phyloP scores from a whole-genome alignment of 1,140 invertebrate species.

The Rhopalosiphum maidis region DNA sequence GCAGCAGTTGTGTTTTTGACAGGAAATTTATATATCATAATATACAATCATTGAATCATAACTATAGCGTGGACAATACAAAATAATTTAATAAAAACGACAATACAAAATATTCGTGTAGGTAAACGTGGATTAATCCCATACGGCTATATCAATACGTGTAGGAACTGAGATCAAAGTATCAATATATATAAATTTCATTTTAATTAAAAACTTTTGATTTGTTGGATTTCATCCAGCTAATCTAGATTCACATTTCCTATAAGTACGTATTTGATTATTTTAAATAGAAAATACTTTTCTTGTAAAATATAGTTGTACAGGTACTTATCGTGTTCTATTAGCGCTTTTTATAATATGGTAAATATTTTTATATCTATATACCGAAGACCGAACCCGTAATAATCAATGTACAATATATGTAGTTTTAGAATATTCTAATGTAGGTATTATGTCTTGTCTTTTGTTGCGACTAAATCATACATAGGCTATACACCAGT shows the following conservation, averaged over 20 bases:
- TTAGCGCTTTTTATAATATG: too few species aligned
- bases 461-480: too few species aligned
- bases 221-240: not conserved
- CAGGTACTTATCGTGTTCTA: too few species aligned
- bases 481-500: too few species aligned
- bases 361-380: too few species aligned
- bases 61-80: not conserved
- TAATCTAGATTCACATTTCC: not conserved
- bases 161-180: not conserved
- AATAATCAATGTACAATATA: too few species aligned
- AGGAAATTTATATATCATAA: constrained; percentile 25
- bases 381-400: too few species aligned
- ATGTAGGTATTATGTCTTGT: too few species aligned
- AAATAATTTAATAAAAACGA: not conserved
- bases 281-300: not conserved
- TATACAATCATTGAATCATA: not conserved
- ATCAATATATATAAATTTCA: not conserved
- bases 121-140: not conserved
- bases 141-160: not conserved
- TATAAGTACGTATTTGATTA: not conserved
- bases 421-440: too few species aligned
- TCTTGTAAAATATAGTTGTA: not conserved
- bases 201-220: not conserved
- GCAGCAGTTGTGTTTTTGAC: not conserved
- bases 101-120: not conserved